Percentiles rank a stretch among this genome's conserved stretches.
These are phyloP conservation scores for cattle (Bos taurus) DNA, from an alignment of 2,113 vertebrate species.

Conservation along the genomic window ARS-UCD2.0 NC_037337.1:87733001-87733500, in stretches of 20 bases:
- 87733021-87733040: neutral
- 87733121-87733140: neutral
- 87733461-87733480: slow-evolving; percentile 60
- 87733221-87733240: neutral
- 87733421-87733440: slow-evolving; percentile 54
- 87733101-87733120: neutral
- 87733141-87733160: neutral
- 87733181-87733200: neutral
- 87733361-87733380: neutral
- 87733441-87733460: slow-evolving; percentile 58
- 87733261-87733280: neutral
- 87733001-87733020: neutral
- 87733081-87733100: neutral
- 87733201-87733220: neutral
- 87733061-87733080: neutral
- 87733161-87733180: neutral
- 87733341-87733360: neutral
- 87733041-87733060: neutral
- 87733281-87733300: neutral
- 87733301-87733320: neutral
- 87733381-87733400: neutral
- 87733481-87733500: slow-evolving; percentile 41
- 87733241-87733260: neutral
- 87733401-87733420: neutral
- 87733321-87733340: neutral